Percentiles rank a stretch among this genome's conserved stretches.
Evolutionary conservation across 2,888 invertebrate species (phyloP).

Genomic region (Neria commutata): DNA sequence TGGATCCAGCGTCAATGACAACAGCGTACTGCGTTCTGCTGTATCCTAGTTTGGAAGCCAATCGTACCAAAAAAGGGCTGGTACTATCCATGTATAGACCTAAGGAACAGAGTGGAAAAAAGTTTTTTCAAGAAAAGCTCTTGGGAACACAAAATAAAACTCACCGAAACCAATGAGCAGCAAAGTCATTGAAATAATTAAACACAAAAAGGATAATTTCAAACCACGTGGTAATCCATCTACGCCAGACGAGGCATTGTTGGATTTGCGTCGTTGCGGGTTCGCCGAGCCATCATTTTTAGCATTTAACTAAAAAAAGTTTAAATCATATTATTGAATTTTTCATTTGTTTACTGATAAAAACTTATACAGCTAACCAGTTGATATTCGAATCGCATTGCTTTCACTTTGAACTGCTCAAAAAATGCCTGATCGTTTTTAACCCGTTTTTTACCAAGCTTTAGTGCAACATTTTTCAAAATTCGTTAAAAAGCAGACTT

Average conservation of each 20-base stretch:
- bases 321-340: neutral
- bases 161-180: conserved; percentile 58
- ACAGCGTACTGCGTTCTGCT: conserved; percentile 78
- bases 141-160: conserved; percentile 20
- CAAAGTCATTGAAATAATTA: conserved; percentile 54
- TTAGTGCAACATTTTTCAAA: too few species aligned
- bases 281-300: conserved; percentile 44
- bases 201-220: conserved; percentile 59
- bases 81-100: conserved; percentile 59
- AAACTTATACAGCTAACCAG: conserved; percentile 38
- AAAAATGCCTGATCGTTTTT: too few species aligned
- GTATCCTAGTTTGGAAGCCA: conserved; percentile 76
- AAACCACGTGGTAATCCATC: conserved; percentile 56
- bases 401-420: too few species aligned
- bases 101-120: too few species aligned
- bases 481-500: too few species aligned
- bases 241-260: conserved; percentile 33
- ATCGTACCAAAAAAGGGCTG: conserved; percentile 68
- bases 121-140: neutral
- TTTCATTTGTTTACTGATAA: neutral
- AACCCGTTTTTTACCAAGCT: too few species aligned
- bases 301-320: conserved; percentile 33
- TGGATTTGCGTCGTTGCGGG: conserved; percentile 44
- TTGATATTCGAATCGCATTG: conserved; percentile 53
- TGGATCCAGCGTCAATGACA: conserved; percentile 93